Evolutionary conservation across 2,113 vertebrate genomes (phyloP), one percentile per base, ranked within the genome.

Genomic region (Synchiropus splendidus): DNA sequence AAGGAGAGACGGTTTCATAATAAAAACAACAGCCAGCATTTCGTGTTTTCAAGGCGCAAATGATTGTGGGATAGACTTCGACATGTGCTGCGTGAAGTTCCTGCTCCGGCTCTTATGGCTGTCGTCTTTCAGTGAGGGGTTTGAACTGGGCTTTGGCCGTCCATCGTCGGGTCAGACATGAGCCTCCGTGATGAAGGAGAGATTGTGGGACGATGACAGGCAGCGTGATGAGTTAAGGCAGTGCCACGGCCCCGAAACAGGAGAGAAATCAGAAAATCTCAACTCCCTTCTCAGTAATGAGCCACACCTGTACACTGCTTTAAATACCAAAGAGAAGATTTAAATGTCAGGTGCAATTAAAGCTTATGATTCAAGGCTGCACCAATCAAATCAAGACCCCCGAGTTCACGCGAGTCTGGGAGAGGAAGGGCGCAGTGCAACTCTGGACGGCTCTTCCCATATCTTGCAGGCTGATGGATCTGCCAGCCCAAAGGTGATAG

Each of bases 271-370:
- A 57, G 70, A 74, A 74, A 61, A 72, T 64, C 77, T 53, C 57
- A 40, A 49, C 63, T 56, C 58, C 67, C 70, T 58, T 59, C 69
- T 71, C 74, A 68, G 74, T 87, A 85, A 87, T 85, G 81, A 86
- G 81, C 75, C 84, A 84, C 85, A 85, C 85, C 85, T 85, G 82
- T 84, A 84, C 81, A 80, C 81, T 74, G 67, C 79, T 85, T 86
- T 85, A 86, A 87, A 87, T 86, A 87, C 81, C 85, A 87, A 75
- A 81, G 75, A 83, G 77, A 73, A 76, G 79, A 73, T 75, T 79
- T 80, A 87, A 87, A 86, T 87, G 85, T 87, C 85, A 87, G 74
- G 79, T 79, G 79, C 84, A 87, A 87, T 87, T 87, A 87, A 85
- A 84, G 81, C 82, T 82, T 80, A 82, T 86, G 82, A 86, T 85